These are phyloP conservation scores for Plectropomus leopardus DNA, from an alignment of 2,113 vertebrate genomes.

Conservation along the genomic window DNA sequence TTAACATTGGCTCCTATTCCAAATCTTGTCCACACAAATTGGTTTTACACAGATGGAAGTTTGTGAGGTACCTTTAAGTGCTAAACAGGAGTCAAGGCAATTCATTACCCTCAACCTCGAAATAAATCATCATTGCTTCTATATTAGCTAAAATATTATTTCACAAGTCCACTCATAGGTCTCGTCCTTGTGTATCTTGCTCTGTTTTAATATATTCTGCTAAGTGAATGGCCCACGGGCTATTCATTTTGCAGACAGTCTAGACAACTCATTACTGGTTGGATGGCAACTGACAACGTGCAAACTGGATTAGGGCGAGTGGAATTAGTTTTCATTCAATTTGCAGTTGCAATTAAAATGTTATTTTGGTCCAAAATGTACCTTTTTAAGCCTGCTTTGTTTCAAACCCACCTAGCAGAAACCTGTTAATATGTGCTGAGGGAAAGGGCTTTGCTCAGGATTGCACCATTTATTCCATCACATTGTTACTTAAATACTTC, in stretches of 20 bases:
- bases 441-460: slow-evolving; percentile 1
- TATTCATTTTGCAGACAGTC: slow-evolving; percentile 63
- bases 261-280: slow-evolving; percentile 57
- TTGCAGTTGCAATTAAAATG: slow-evolving; percentile 59
- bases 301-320: slow-evolving; percentile 43
- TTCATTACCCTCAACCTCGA: slow-evolving; percentile 12
- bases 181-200: slow-evolving; percentile 44
- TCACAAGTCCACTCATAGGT: slow-evolving; percentile 23
- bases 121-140: neutral
- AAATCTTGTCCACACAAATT: neutral
- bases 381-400: neutral
- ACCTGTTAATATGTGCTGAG: slow-evolving; percentile 1
- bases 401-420: slow-evolving; percentile 37
- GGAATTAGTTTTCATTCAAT: slow-evolving; percentile 60
- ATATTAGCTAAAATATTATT: slow-evolving; percentile 19
- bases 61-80: neutral
- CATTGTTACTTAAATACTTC: neutral
- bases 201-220: slow-evolving; percentile 49
- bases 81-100: neutral
- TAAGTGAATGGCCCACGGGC: slow-evolving; percentile 49
- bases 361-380: slow-evolving; percentile 32
- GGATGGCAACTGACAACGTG: slow-evolving; percentile 51
- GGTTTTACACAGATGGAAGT: neutral
- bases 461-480: slow-evolving; percentile 7
- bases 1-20: neutral